Evolutionary conservation across 92 coral and sea anemone species (phyloP), one percentile per base, ranked within the genome.

Genomic region (Parazoanthus swiftii): DNA sequence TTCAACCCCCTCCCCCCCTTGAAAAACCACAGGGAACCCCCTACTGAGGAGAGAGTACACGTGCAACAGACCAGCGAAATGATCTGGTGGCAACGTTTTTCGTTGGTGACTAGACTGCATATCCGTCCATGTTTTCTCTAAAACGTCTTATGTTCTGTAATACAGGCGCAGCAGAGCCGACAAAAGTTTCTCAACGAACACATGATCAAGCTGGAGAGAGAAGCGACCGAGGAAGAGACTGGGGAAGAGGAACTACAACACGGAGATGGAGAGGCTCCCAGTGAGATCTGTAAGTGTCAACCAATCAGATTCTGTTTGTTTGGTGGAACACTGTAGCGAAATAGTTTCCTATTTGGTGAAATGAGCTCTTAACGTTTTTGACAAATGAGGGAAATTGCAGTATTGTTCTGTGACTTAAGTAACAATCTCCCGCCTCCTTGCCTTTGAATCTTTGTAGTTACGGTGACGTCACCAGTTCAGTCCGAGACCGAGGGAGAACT

Each of bases 121-220:
- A 79, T 0, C 6, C 4, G 37, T 46, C 25, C 18, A 15, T 14
- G 7, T 51, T 5, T 44, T n/a, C 72, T 51, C 26, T 3, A 59
- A 26, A 54, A 70, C 63, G 18, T 43, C 38, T 10, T 20, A 42
- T 48, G 39, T 67, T 35, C 70, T 13, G 42, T 42, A 23, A 39
- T 21, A 0, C 86, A 97, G 99, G 99, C 99, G 21, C 95, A 91
- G 16, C 96, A 95, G 84, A 97, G 99, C 81, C 97, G 99, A 26
- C 98, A 93, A 84, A 97, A 95, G 91, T 97, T 95, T 89, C 91
- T 97, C 73, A 95, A 93, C 85, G 97, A 95, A 81, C 93, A 95
- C 88, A 92, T 95, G 93, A 94, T 97, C 13, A 97, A 97, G 79
- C 78, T 91, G 18, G 94, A 95, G 38, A 95, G 89, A 85, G 98